These are phyloP conservation scores for Sceloporus undulatus DNA, from an alignment of 2,113 vertebrate genomes.

Conservation along the genomic window DNA sequence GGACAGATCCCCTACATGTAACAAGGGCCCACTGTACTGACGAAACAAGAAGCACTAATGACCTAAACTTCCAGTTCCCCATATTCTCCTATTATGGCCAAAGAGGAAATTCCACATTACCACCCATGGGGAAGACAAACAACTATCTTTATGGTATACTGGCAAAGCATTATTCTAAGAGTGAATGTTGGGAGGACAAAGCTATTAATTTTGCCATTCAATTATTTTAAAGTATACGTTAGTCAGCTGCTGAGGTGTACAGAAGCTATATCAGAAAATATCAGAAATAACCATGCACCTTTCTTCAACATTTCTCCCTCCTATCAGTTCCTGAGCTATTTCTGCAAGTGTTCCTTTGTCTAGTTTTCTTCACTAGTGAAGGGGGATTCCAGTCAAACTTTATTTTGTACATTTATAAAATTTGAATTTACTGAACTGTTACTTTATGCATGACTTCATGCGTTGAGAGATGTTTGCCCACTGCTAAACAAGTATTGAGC, in stretches of 20 bases:
- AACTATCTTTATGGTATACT: background rate
- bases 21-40: no score
- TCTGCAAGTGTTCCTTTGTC: background rate
- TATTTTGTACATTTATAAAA: background rate
- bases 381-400: background rate
- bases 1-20: no score
- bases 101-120: background rate
- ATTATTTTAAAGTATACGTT: background rate
- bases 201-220: background rate
- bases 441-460: background rate
- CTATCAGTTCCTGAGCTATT: background rate
- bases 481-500: background rate
- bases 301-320: background rate
- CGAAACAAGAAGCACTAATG: background rate
- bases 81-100: background rate
- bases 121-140: no score
- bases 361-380: background rate
- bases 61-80: background rate
- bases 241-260: background rate
- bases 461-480: background rate
- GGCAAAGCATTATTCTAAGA: background rate
- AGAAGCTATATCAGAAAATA: background rate
- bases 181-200: background rate
- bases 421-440: background rate
- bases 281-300: background rate